Evolutionary conservation across 2,113 vertebrate species (phyloP).

Genomic region (Neolamprologus toae): DNA sequence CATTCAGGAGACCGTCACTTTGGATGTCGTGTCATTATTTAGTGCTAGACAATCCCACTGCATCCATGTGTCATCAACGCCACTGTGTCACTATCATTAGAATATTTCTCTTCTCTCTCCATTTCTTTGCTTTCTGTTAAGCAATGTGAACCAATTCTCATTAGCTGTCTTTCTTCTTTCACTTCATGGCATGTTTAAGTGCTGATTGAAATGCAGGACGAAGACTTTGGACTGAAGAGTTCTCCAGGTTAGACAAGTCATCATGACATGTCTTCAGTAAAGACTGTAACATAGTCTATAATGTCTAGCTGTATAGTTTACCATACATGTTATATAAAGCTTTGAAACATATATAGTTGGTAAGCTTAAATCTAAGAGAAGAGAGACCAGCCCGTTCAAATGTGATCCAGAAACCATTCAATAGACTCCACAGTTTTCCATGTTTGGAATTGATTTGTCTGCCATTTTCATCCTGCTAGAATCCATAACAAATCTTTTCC

Average conservation of each 20-base stretch:
- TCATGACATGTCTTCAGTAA: constrained; percentile 29
- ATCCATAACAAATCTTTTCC: constrained; percentile 64
- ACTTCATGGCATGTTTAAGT: constrained; percentile 69
- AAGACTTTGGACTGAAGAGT: constrained; percentile 70
- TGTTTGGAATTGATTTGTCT: constrained; percentile 52
- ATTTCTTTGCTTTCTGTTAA: constrained; percentile 43
- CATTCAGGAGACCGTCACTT: not conserved
- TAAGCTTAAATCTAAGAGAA: constrained; percentile 9
- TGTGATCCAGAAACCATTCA: constrained; percentile 33
- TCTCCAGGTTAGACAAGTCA: constrained; percentile 72
- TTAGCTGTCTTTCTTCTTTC: constrained; percentile 62
- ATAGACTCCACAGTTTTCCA: constrained; percentile 24
- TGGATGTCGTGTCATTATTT: not conserved
- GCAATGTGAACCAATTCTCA: constrained; percentile 43
- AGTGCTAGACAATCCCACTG: not conserved
- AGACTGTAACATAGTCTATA: not conserved
- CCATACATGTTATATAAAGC: not conserved
- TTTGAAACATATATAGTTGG: not conserved
- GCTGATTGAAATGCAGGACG: constrained; percentile 75
- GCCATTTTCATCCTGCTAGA: constrained; percentile 35
- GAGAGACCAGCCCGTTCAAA: constrained; percentile 26
- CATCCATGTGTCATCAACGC: constrained; percentile 39
- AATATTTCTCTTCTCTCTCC: constrained; percentile 16
- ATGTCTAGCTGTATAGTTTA: not conserved
- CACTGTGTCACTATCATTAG: constrained; percentile 21